Conservation (phyloP, 92 coral and sea anemone genomes). For the Paragorgia papillata region DNA sequence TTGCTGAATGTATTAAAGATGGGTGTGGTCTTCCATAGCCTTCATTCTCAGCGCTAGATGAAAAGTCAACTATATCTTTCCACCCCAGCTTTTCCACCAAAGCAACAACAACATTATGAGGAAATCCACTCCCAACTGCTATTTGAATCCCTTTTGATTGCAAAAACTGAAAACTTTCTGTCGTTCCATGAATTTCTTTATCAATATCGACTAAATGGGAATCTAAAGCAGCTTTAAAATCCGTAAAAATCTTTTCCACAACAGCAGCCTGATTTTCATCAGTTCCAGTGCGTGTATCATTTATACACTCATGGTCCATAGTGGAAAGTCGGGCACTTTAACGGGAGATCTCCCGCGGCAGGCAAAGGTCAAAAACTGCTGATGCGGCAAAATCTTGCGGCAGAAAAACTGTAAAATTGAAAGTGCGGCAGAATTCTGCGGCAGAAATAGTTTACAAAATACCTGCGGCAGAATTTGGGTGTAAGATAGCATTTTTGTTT, state of each 20-base stretch:
- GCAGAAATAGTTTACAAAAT: too few species aligned
- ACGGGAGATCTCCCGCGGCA: too few species aligned
- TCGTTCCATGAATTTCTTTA: slow-evolving; percentile 88
- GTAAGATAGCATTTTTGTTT: too few species aligned
- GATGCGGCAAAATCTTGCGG: too few species aligned
- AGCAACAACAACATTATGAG: slow-evolving; percentile 80
- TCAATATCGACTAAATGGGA: slow-evolving; percentile 64
- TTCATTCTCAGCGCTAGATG: slow-evolving; percentile 85
- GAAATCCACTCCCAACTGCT: slow-evolving; percentile 95
- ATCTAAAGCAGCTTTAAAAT: slow-evolving; percentile 70
- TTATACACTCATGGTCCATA: too few species aligned
- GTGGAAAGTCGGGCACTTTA: background rate
- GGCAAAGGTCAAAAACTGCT: too few species aligned
- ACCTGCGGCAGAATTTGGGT: too few species aligned
- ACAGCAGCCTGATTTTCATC: background rate
- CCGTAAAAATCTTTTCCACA: slow-evolving; percentile 65
- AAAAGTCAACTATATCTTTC: slow-evolving; percentile 72
- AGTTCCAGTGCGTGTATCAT: slow-evolving; percentile 5
- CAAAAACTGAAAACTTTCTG: slow-evolving; percentile 62
- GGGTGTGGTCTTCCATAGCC: slow-evolving; percentile 95
- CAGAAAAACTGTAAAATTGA: too few species aligned
- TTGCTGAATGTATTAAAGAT: slow-evolving; percentile 90
- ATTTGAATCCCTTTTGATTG: slow-evolving; percentile 69
- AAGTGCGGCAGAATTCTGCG: too few species aligned
- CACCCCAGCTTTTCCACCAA: slow-evolving; percentile 68